Evolutionary conservation across 2,888 invertebrate genomes (phyloP), one percentile per base, ranked within the genome.

Genomic region (Lycaena phlaeas): DNA sequence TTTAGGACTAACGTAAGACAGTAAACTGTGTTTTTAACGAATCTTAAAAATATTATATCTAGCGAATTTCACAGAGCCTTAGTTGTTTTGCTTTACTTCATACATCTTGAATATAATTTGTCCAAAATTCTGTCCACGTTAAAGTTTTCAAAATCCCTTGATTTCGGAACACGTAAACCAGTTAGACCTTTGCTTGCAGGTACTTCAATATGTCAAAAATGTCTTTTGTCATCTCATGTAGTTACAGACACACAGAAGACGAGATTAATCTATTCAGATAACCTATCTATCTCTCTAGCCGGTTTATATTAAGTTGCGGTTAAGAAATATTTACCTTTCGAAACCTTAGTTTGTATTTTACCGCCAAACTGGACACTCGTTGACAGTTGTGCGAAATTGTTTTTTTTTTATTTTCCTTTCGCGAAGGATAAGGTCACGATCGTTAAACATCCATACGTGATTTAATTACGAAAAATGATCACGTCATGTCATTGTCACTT

Each of bases 381-480:
- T 38, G 36, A 41, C 36, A 37, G 31, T 31, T 11, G 31, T n/a
- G 31, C 31, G 17, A 38, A 44, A 42, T 40, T 45, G 44, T 34
- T 43, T 43, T 10, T 36, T 43, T 26, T 12, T 11, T 17, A 41
- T 44, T 48, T 41, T 51, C 51, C 42, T 47, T 48, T 47, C 49
- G 44, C 47, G 38, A 14, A 37, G 29, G 27, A 36, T 36, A 51
- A 53, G 53, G 51, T 44, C 45, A 42, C 38, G 34, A 28, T 40
- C 41, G 29, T 17, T 18, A 27, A 9, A 10, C 30, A n/a, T 30
- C 4, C 3, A 26, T 41, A 44, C 45, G 48, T 47, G 47, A 9
- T 25, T 40, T 42, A 37, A 41, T 49, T 54, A 49, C 39, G 30
- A 45, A 53, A 51, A 50, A 49, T 49, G 44, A 43, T 46, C 44